phyloP scores from a whole-genome alignment of 2,113 vertebrate species.

The Anthoscopus minutus region DNA sequence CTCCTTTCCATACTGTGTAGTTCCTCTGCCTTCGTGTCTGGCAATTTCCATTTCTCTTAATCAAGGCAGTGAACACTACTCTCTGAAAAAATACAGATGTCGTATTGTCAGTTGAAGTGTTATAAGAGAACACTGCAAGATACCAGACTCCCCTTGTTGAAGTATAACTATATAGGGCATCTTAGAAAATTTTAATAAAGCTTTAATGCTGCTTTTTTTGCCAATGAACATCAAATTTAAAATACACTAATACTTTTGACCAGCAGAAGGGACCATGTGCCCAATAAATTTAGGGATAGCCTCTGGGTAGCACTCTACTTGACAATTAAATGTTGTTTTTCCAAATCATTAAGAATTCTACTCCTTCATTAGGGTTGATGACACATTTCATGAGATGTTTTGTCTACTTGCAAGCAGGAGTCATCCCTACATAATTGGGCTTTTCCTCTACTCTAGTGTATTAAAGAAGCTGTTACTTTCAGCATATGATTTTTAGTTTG shows the following conservation, averaged over 20 bases:
- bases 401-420: background rate
- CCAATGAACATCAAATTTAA: background rate
- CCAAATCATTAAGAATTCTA: background rate
- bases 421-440: rapidly evolving
- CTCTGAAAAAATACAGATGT: background rate
- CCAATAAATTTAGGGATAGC: background rate
- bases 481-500: background rate
- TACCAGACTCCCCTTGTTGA: background rate
- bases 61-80: background rate
- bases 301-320: background rate
- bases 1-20: background rate
- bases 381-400: rapidly evolving
- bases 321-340: background rate
- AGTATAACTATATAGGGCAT: background rate
- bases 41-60: background rate
- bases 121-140: background rate
- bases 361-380: background rate
- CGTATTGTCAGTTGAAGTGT: background rate
- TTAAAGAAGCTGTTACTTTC: background rate
- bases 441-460: background rate
- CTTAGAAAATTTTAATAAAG: background rate
- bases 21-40: background rate
- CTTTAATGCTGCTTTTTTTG: background rate
- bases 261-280: background rate
- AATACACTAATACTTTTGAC: background rate